These are phyloP conservation scores for Mastomys coucha DNA, from an alignment of 2,113 vertebrate species.

Conservation along the genomic window DNA sequence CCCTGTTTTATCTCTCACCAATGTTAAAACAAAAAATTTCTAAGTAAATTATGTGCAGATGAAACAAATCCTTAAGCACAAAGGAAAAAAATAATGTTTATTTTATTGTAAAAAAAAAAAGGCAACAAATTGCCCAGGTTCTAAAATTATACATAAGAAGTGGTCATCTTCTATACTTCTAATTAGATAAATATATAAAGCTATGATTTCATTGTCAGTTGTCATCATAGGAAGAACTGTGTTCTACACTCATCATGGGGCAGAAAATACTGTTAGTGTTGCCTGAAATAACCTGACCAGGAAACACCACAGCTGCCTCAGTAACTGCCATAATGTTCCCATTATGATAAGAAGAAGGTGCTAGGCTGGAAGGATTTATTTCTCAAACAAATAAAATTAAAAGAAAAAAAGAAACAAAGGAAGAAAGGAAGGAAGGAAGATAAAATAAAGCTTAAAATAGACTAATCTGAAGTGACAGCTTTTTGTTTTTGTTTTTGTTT, in stretches of 20 bases:
- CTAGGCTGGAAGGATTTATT: neutral
- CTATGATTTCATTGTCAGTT: slow-evolving; percentile 39
- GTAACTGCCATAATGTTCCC: neutral
- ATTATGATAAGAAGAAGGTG: neutral
- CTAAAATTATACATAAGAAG: slow-evolving; percentile 57
- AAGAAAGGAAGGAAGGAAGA: too few relatives aligned
- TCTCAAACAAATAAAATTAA: neutral
- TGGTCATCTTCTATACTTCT: slow-evolving; percentile 17
- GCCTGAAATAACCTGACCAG: neutral
- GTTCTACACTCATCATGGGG: neutral
- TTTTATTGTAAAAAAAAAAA: slow-evolving; percentile 35
- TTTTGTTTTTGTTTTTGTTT: neutral
- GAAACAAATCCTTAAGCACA: slow-evolving; percentile 7
- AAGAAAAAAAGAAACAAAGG: neutral
- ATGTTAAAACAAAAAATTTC: slow-evolving; percentile 29
- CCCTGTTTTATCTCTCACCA: neutral
- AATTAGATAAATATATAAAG: slow-evolving; percentile 65
- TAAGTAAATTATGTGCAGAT: neutral
- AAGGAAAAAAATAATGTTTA: slow-evolving; percentile 40
- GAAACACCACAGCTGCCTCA: neutral
- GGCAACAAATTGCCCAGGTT: neutral
- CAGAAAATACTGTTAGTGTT: neutral
- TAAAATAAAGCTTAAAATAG: neutral
- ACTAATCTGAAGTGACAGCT: neutral
- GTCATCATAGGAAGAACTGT: neutral